Evolutionary conservation across 2,113 vertebrate genomes (phyloP).

Genomic region (Pseudorasbora parva): DNA sequence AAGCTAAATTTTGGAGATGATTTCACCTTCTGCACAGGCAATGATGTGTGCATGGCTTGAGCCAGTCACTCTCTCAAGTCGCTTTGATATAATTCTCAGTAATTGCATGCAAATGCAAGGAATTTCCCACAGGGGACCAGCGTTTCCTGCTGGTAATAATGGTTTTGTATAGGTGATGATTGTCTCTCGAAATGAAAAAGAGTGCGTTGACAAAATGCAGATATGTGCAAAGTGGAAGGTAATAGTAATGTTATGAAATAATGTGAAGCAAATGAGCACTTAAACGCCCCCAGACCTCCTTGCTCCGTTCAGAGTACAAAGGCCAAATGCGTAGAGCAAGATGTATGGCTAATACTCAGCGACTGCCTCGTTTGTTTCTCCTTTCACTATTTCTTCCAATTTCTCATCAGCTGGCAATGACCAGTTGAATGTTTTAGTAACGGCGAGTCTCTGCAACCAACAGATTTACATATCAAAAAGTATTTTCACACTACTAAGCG

Average conservation of each 20-base stretch:
- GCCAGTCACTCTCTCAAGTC: neutral
- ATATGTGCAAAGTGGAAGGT: constrained; percentile 37
- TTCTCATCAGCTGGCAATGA: constrained; percentile 9
- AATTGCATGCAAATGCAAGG: neutral
- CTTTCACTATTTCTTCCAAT: neutral
- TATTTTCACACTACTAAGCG: constrained; percentile 8
- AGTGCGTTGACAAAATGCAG: constrained; percentile 3
- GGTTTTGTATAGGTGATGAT: constrained; percentile 30
- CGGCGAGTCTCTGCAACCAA: constrained; percentile 37
- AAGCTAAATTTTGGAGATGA: neutral
- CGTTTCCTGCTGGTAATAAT: neutral
- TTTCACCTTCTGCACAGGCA: neutral
- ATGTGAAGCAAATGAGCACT: constrained; percentile 39
- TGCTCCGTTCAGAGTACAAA: constrained; percentile 34
- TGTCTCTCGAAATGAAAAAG: constrained; percentile 23
- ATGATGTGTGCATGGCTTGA: neutral
- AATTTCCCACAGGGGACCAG: neutral
- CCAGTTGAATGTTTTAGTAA: constrained; percentile 26
- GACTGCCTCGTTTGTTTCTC: constrained; percentile 8
- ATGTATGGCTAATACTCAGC: neutral
- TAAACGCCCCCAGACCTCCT: constrained; percentile 43
- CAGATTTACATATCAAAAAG: constrained; percentile 41
- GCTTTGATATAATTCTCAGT: constrained; percentile 15
- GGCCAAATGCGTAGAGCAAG: constrained; percentile 31
- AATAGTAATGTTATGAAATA: constrained; percentile 41